Evolutionary conservation across 2,888 invertebrate genomes (phyloP).

Genomic region (Ormyrus labotus): DNA sequence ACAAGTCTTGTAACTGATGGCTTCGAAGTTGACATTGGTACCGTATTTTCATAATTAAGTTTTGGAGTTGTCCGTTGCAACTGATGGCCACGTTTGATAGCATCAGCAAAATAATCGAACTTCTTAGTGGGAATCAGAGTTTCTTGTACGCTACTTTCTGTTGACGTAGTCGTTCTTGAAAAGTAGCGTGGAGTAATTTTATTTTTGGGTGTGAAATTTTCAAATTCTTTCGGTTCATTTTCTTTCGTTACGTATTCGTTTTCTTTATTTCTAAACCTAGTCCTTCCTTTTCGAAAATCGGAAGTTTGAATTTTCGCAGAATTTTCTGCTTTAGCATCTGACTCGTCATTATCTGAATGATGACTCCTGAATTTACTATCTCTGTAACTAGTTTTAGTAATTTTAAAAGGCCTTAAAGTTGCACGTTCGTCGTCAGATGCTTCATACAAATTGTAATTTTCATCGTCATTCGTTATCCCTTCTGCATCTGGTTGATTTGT

Average conservation of each 20-base stretch:
- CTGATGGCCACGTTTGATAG: slow-evolving; percentile 68
- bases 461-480: background rate
- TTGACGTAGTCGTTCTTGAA: slow-evolving; percentile 58
- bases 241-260: background rate
- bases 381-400: background rate
- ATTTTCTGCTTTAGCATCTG: slow-evolving; percentile 9
- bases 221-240: slow-evolving; percentile 43
- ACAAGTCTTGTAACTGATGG: slow-evolving; percentile 75
- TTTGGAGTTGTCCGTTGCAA: slow-evolving; percentile 64
- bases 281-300: slow-evolving; percentile 54
- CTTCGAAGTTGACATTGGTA: slow-evolving; percentile 61
- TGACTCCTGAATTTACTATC: background rate
- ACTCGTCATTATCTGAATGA: slow-evolving; percentile 13
- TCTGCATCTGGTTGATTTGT: background rate
- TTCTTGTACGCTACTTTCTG: slow-evolving; percentile 68
- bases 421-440: slow-evolving; percentile 2
- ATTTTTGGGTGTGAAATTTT: slow-evolving; percentile 48
- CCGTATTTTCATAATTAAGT: slow-evolving; percentile 41
- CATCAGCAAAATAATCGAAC: slow-evolving; percentile 72
- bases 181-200: slow-evolving; percentile 53
- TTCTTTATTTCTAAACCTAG: slow-evolving; percentile 40
- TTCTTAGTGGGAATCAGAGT: slow-evolving; percentile 72
- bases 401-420: background rate
- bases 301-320: slow-evolving; percentile 20
- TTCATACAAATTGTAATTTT: background rate